Evolutionary conservation across 2,797 vertebrate genomes (phyloP).

Genomic region (Hoplostethus mediterraneus): DNA sequence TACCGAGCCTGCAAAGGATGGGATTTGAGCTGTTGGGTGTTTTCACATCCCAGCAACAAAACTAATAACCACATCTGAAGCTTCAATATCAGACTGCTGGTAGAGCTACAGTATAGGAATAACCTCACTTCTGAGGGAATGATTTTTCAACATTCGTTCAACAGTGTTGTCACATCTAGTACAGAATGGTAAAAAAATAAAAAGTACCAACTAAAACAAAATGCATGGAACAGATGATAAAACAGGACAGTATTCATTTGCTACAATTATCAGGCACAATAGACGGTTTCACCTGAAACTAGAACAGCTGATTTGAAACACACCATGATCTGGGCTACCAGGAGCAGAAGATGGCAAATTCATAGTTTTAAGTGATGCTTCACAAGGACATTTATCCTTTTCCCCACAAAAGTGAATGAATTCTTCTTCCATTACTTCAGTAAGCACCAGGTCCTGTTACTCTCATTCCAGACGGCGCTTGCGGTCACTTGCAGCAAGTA

Average conservation of each 20-base stretch:
- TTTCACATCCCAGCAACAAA: no score
- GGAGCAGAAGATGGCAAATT: constrained; percentile 2
- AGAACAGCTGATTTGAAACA: neutral
- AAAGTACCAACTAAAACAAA: neutral
- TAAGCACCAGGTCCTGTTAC: neutral
- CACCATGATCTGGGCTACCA: neutral
- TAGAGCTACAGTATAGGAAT: no score
- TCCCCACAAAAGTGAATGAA: neutral
- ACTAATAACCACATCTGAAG: no score
- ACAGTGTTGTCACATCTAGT: neutral
- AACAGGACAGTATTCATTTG: neutral
- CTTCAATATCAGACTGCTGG: no score
- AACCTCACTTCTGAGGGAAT: neutral
- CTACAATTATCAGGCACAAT: constrained; percentile 10
- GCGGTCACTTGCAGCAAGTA: neutral
- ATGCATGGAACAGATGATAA: neutral
- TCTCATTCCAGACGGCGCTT: constrained; percentile 22
- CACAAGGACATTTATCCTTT: neutral
- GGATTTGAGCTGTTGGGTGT: no score
- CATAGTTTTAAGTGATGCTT: neutral
- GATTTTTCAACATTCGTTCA: neutral
- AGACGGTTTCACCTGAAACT: neutral
- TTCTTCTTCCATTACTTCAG: neutral
- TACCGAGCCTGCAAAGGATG: constrained; percentile 5
- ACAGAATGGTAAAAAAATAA: neutral